phyloP scores from a whole-genome alignment of 2,888 invertebrate species.

The Oscheius sp. region DNA sequence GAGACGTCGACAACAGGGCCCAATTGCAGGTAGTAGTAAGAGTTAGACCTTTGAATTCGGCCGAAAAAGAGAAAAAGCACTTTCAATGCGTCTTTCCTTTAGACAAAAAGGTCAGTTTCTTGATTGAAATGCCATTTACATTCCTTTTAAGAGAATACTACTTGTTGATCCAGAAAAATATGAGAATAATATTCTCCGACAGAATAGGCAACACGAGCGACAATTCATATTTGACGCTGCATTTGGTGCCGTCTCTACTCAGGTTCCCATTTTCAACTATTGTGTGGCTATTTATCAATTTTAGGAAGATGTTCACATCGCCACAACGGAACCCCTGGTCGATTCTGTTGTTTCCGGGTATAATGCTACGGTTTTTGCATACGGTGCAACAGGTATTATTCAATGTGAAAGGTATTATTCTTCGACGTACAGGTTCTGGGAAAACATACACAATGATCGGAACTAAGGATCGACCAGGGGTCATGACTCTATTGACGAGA shows the following conservation, averaged over 20 bases:
- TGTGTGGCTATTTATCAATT: too few relatives aligned
- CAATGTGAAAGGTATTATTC: background rate
- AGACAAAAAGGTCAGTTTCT: slow-evolving; percentile 81
- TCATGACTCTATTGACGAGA: slow-evolving; percentile 87
- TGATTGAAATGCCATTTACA: background rate
- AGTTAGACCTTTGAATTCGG: slow-evolving; percentile 84
- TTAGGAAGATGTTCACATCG: slow-evolving; percentile 86
- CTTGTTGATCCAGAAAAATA: slow-evolving; percentile 80
- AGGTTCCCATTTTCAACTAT: slow-evolving; percentile 78
- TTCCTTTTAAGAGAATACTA: slow-evolving; percentile 78
- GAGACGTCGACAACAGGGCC: slow-evolving; percentile 3
- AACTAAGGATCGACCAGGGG: slow-evolving; percentile 80
- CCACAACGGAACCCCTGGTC: slow-evolving; percentile 87
- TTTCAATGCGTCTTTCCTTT: slow-evolving; percentile 83
- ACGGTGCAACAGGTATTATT: slow-evolving; percentile 83
- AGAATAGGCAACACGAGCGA: slow-evolving; percentile 81
- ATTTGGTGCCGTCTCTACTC: slow-evolving; percentile 87
- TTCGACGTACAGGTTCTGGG: slow-evolving; percentile 80
- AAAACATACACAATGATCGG: slow-evolving; percentile 93
- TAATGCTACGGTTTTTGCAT: slow-evolving; percentile 95
- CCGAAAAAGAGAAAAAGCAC: slow-evolving; percentile 79
- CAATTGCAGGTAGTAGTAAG: slow-evolving; percentile 85
- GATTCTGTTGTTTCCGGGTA: slow-evolving; percentile 87
- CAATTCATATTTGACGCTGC: slow-evolving; percentile 90
- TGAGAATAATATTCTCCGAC: slow-evolving; percentile 79